Conservation (phyloP, 2,888 invertebrate genomes). For the Polyommatus iphigenia region DNA sequence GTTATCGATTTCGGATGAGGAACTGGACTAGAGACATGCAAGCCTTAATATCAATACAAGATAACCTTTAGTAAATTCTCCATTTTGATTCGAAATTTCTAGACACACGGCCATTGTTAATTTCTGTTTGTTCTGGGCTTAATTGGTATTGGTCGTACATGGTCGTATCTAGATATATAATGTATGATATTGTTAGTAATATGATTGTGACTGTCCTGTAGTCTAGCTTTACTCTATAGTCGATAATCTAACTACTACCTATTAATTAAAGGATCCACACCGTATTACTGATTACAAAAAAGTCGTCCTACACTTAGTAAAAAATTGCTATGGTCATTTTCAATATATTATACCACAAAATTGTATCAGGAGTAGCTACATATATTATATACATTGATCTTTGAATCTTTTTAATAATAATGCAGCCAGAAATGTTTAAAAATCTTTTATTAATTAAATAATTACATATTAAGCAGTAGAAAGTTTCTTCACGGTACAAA, state of each 20-base stretch:
- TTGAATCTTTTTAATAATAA: no score
- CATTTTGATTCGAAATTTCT: constrained; percentile 25
- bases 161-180: not conserved
- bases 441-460: no score
- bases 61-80: constrained; percentile 55
- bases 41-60: constrained; percentile 75
- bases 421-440: no score
- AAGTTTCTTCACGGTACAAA: no score
- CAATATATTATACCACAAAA: no score
- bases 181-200: not conserved
- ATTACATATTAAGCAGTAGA: no score
- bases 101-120: not conserved
- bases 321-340: no score
- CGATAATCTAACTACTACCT: not conserved
- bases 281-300: no score
- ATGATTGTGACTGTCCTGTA: not conserved
- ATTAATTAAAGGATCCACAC: no score
- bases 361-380: no score
- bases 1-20: constrained; percentile 79
- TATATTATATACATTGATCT: no score
- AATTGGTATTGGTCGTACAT: not conserved
- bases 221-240: not conserved
- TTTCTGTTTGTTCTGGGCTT: not conserved
- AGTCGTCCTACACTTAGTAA: no score
- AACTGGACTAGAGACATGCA: constrained; percentile 78